phyloP scores from a whole-genome alignment of 2,888 invertebrate species.

The Choreutis nemorana region DNA sequence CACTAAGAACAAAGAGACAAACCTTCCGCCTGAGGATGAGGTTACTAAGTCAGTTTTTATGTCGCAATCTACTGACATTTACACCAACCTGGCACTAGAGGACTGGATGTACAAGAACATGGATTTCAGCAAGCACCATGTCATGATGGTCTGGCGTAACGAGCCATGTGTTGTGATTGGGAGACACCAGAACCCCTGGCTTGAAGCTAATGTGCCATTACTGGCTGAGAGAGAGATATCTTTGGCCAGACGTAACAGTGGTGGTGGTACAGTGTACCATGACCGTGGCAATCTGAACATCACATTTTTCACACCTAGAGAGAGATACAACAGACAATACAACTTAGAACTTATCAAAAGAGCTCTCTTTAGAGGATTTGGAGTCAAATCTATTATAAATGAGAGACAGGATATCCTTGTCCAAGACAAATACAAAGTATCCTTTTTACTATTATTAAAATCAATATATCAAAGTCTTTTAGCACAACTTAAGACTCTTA shows the following conservation, averaged over 20 bases:
- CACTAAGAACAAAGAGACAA: slow-evolving; percentile 29
- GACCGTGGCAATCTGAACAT: slow-evolving; percentile 93
- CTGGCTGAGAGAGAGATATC: slow-evolving; percentile 73
- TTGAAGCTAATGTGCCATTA: slow-evolving; percentile 82
- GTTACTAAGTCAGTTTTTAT: slow-evolving; percentile 89
- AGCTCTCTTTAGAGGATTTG: slow-evolving; percentile 84
- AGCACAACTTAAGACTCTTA: too few species aligned
- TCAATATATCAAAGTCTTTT: too few species aligned
- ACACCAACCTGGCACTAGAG: slow-evolving; percentile 93
- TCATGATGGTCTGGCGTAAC: slow-evolving; percentile 93
- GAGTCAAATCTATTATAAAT: slow-evolving; percentile 78
- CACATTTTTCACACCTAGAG: slow-evolving; percentile 87
- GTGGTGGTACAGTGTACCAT: slow-evolving; percentile 97
- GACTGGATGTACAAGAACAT: slow-evolving; percentile 94
- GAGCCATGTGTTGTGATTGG: slow-evolving; percentile 96
- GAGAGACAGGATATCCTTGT: slow-evolving; percentile 88
- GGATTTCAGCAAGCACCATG: slow-evolving; percentile 82
- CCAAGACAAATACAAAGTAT: slow-evolving; percentile 79
- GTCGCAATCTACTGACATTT: slow-evolving; percentile 91
- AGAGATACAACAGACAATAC: slow-evolving; percentile 83
- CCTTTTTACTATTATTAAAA: slow-evolving; percentile 23
- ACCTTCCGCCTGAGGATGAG: slow-evolving; percentile 45
- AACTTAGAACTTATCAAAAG: slow-evolving; percentile 89
- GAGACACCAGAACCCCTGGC: slow-evolving; percentile 96
- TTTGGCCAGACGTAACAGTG: slow-evolving; percentile 90